These are phyloP conservation scores for Therioaphis trifolii DNA, from an alignment of 2,888 invertebrate species.

Conservation along the genomic window DNA sequence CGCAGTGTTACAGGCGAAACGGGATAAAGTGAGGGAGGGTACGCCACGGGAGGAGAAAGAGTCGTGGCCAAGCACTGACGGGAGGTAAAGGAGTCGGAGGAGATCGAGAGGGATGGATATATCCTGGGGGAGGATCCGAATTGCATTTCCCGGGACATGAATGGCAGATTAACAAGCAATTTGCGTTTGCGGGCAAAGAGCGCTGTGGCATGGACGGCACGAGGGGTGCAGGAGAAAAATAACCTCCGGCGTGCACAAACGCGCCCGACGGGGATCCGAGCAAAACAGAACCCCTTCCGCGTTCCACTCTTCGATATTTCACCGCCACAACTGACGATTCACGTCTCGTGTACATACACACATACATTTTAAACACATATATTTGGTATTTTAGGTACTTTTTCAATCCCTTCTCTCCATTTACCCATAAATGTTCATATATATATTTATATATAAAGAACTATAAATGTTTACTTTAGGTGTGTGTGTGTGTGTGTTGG, in stretches of 20 bases:
- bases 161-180: conserved; percentile 64
- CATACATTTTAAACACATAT: not conserved
- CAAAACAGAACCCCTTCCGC: conserved; percentile 35
- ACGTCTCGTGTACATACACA: not conserved
- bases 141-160: conserved; percentile 61
- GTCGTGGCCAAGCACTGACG: not conserved
- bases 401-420: not conserved
- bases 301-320: not conserved
- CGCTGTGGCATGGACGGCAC: conserved; percentile 10
- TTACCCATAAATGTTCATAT: too few species aligned
- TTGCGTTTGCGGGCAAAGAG: conserved; percentile 60
- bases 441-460: too few species aligned
- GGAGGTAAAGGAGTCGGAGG: conserved; percentile 2
- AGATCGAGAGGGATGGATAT: conserved; percentile 49
- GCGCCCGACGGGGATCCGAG: conserved; percentile 45
- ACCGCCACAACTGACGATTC: not conserved
- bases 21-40: not conserved
- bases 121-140: conserved; percentile 63
- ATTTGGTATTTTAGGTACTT: not conserved
- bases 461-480: too few species aligned
- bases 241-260: conserved; percentile 58
- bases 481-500: not conserved
- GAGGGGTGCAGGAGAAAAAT: conserved; percentile 41
- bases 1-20: not conserved
- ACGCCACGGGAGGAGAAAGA: not conserved